phyloP scores from a whole-genome alignment of 37 sponge, comb jelly and placozoan genomes.

The Theonella swinhoei region DNA sequence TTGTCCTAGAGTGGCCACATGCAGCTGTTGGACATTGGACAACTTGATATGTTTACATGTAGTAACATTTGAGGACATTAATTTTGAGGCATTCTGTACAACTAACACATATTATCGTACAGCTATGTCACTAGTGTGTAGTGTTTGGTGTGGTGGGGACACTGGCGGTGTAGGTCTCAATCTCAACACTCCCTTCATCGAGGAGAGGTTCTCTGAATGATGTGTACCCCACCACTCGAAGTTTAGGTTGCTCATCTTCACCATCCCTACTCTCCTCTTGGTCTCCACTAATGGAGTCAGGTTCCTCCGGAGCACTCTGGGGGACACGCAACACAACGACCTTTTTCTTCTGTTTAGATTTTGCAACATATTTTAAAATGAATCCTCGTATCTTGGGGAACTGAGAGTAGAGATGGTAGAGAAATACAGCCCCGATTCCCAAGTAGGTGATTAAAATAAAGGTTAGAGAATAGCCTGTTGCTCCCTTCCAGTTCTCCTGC shows the following conservation, averaged over 20 bases:
- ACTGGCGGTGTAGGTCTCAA: not conserved
- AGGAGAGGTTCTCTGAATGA: not conserved
- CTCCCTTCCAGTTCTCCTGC: not conserved
- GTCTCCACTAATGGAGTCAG: not conserved
- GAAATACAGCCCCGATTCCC: not conserved
- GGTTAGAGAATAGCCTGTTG: not conserved
- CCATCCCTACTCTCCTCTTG: not conserved
- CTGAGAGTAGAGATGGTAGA: not conserved
- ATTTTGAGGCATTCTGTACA: too few species aligned
- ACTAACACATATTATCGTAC: too few species aligned
- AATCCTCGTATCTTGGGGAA: conserved; percentile 12
- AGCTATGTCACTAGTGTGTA: too few species aligned
- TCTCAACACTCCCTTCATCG: not conserved
- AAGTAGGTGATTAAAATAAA: not conserved
- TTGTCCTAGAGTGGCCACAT: too few species aligned
- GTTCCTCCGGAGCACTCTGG: not conserved
- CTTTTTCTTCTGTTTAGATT: not conserved
- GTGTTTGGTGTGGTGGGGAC: not conserved
- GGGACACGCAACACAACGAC: not conserved
- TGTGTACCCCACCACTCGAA: not conserved
- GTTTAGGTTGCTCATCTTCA: too few species aligned
- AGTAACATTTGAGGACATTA: too few species aligned
- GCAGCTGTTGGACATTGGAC: too few species aligned
- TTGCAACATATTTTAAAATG: not conserved
- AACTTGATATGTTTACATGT: too few species aligned